Percentiles rank a stretch among this genome's conserved stretches.
Evolutionary conservation across 2,797 vertebrate species (phyloP).

Genomic region (Gallinago nigripennis): DNA sequence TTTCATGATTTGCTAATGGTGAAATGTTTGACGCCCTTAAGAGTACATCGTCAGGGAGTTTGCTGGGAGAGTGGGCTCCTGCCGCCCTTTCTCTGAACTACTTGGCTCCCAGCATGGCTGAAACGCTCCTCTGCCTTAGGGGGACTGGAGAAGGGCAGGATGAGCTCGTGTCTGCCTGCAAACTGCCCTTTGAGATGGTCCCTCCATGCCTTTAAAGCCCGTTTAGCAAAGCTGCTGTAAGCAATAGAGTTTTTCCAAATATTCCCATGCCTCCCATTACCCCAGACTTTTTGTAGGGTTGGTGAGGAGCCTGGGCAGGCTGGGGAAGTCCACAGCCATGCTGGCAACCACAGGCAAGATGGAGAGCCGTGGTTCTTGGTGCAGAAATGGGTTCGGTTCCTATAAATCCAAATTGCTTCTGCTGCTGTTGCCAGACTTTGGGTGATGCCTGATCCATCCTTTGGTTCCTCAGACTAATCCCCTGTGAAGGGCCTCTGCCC

Average conservation of each 20-base stretch:
- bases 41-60: rapidly evolving
- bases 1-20: background rate
- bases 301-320: background rate
- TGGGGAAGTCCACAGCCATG: background rate
- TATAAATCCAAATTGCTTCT: rapidly evolving
- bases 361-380: rapidly evolving
- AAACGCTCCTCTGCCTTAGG: background rate
- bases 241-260: background rate
- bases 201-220: background rate
- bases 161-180: background rate
- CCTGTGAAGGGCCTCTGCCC: background rate
- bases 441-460: background rate
- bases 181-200: background rate
- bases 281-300: background rate
- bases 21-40: background rate
- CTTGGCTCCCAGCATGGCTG: background rate
- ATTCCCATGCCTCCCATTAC: background rate
- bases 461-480: background rate
- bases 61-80: background rate
- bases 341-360: rapidly evolving
- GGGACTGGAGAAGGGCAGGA: background rate
- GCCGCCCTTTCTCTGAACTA: background rate
- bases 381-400: background rate
- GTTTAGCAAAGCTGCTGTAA: background rate
- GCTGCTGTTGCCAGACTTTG: background rate